These are phyloP conservation scores for Sphenopsis melanotis DNA, from an alignment of 2,797 vertebrate species.

Conservation along the genomic window DNA sequence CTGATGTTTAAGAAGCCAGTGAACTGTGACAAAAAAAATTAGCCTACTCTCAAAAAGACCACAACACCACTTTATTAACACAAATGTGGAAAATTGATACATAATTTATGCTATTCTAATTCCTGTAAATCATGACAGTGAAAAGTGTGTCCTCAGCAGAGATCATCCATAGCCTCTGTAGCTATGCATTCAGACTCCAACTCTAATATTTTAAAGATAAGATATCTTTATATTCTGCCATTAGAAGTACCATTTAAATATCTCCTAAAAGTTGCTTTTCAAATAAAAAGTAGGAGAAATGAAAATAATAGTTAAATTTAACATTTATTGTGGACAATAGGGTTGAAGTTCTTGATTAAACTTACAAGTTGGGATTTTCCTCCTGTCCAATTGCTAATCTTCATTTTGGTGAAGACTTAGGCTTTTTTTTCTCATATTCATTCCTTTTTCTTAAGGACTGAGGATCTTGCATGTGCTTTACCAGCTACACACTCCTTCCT, in stretches of 20 bases:
- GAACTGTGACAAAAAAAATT: neutral
- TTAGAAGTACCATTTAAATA: neutral
- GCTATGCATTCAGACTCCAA: accelerated
- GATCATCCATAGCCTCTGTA: neutral
- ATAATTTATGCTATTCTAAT: neutral
- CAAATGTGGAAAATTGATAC: neutral
- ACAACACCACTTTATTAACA: neutral
- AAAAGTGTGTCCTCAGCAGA: neutral
- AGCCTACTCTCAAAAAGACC: neutral
- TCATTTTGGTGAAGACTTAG: neutral
- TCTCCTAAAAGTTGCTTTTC: neutral
- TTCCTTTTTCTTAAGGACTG: neutral
- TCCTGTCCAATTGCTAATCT: neutral
- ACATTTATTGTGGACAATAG: neutral
- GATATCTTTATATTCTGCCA: neutral
- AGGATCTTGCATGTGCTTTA: accelerated
- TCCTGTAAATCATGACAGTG: accelerated
- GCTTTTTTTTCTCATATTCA: neutral
- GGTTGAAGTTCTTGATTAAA: neutral
- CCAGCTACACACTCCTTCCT: neutral
- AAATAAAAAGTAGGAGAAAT: neutral
- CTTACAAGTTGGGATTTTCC: neutral
- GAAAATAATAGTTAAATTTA: neutral
- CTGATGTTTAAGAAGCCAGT: neutral
- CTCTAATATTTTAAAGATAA: neutral